A percentile compares a stretch with the other conserved stretches of the same genome.
Evolutionary conservation across 2,797 vertebrate genomes (phyloP).

Genomic region (Sandelia bainsii): DNA sequence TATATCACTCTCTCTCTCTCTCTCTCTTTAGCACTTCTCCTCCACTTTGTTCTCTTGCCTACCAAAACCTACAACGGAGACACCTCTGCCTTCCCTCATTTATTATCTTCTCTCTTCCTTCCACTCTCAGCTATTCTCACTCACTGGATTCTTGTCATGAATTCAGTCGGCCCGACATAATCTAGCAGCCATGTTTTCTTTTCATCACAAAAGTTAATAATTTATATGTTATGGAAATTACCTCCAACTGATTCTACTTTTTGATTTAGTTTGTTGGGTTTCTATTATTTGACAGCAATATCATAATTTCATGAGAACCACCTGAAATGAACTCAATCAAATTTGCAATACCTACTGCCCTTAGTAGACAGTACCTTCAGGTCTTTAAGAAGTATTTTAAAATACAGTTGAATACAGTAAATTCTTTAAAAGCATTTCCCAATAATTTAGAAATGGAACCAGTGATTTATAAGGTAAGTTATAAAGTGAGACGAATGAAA

Average conservation of each 20-base stretch:
- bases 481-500: too few relatives aligned
- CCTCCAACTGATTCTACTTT: constrained; percentile 35
- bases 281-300: constrained; percentile 36
- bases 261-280: constrained; percentile 29
- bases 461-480: too few relatives aligned
- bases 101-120: neutral
- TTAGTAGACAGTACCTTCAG: neutral
- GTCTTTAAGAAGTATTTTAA: neutral
- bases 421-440: too few relatives aligned
- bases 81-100: constrained; percentile 13
- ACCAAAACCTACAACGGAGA: neutral
- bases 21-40: neutral
- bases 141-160: constrained; percentile 27
- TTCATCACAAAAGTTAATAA: constrained; percentile 55
- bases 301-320: neutral
- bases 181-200: constrained; percentile 44
- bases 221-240: constrained; percentile 44
- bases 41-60: neutral
- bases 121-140: constrained; percentile 20
- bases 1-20: neutral
- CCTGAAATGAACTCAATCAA: constrained; percentile 14
- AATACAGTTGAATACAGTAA: too few relatives aligned
- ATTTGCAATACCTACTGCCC: neutral
- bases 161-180: constrained; percentile 34
- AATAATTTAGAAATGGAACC: too few relatives aligned